These are phyloP conservation scores for Apostichopus parvimensis DNA, from an alignment of 35 echinoderm and acorn worm genomes.

Conservation along the genomic window DNA sequence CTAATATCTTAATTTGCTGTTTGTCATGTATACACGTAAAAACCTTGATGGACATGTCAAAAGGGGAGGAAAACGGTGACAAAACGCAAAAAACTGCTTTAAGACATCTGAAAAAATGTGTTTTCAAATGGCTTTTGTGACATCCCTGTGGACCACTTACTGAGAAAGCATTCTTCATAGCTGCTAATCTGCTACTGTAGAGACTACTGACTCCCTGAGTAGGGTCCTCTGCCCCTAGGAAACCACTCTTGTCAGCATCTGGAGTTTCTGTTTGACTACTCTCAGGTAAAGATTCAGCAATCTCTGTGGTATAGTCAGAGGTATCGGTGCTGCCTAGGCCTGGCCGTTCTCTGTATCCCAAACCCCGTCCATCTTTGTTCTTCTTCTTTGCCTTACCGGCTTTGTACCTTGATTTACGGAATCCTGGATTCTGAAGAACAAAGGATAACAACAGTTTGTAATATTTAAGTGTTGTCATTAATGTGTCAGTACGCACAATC, in stretches of 20 bases:
- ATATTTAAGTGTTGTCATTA: too few relatives aligned
- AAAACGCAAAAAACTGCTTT: too few relatives aligned
- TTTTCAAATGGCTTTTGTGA: background rate
- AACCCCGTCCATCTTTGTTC: conserved; percentile 71
- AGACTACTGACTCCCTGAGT: conserved; percentile 56
- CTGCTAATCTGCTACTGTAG: conserved; percentile 71
- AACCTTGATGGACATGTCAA: too few relatives aligned
- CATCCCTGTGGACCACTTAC: conserved; percentile 46
- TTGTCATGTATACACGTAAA: too few relatives aligned
- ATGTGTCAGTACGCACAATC: too few relatives aligned
- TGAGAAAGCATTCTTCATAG: conserved; percentile 87
- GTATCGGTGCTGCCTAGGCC: conserved; percentile 66
- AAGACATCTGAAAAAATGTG: too few relatives aligned
- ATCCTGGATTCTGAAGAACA: conserved; percentile 73
- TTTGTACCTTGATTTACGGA: conserved; percentile 82
- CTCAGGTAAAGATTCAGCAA: conserved; percentile 39
- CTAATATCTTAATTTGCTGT: too few relatives aligned
- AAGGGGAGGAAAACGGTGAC: too few relatives aligned
- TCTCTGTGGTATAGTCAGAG: conserved; percentile 55
- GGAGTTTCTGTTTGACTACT: background rate
- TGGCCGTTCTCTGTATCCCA: conserved; percentile 88
- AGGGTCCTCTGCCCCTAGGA: conserved; percentile 30
- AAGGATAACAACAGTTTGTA: background rate
- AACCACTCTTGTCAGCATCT: background rate
- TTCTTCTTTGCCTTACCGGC: conserved; percentile 58